Conservation (phyloP, 2,113 vertebrate genomes). For the Ochotona curzoniae region DNA sequence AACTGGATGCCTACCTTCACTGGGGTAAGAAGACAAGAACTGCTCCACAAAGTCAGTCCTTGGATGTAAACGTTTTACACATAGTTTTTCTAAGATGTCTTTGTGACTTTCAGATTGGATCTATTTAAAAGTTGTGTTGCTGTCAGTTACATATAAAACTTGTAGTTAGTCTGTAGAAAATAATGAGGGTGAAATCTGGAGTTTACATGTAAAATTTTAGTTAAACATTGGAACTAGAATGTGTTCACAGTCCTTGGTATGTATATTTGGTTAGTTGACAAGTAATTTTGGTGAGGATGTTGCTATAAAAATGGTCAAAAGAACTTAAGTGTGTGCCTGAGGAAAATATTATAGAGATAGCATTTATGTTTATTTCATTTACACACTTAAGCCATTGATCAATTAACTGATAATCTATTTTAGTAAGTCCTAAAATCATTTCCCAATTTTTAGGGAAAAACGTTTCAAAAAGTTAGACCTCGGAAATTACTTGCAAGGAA, state of each 20-base stretch:
- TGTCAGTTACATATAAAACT: neutral
- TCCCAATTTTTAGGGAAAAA: neutral
- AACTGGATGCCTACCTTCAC: neutral
- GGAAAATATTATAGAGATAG: neutral
- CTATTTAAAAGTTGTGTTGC: conserved; percentile 38
- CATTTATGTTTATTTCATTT: neutral
- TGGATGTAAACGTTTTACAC: neutral
- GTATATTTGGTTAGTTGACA: neutral
- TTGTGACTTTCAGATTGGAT: neutral
- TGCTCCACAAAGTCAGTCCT: neutral
- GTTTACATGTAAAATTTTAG: conserved; percentile 49
- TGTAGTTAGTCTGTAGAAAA: conserved; percentile 32
- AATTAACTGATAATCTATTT: neutral
- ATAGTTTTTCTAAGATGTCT: neutral
- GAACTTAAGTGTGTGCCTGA: neutral
- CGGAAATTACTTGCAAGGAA: conserved; percentile 26
- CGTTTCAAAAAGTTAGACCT: neutral
- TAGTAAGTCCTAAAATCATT: neutral
- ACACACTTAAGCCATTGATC: neutral
- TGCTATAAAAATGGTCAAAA: neutral
- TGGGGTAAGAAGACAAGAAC: neutral
- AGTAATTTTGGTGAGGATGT: neutral
- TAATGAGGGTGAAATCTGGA: neutral
- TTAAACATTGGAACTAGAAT: conserved; percentile 5
- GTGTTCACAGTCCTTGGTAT: neutral